Base-by-base conservation (phyloP, 2,113 vertebrate species). In the Macrotis lagotis region DNA sequence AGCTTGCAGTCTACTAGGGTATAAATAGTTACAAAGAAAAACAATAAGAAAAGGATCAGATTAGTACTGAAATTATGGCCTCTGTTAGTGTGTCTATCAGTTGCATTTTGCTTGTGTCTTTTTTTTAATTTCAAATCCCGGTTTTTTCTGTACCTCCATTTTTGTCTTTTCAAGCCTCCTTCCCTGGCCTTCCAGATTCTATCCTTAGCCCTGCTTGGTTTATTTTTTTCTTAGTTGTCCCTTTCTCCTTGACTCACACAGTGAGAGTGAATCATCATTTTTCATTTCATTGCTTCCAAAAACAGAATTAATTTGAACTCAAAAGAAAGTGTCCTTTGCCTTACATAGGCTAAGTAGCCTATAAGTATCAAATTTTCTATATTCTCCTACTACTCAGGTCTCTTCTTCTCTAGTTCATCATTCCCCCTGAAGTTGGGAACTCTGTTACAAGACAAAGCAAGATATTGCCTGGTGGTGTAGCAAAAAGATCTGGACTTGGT, bases 371-470 rank as follows among this genome's bases (percentile, higher is more conserved):
- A n/a, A 31, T 24, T 3, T 10, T 11, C 2, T 16, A 24, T 66
- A 74, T 74, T n/a, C 16, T 93, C 91, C 22, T 25, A n/a, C 11
- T 22, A 25, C 3, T 88, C n/a, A 50, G 52, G 44, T 92, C 44
- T 59, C 47, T 90, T 51, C 48, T 25, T 48, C 25, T 74, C 50
- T 37, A 16, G 49, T 89, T 48, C 37, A 22, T 50, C 91, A 90
- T 51, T 91, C 28, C 50, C 22, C 74, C 49, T 44, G 51, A 48
- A 51, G 22, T 74, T 94, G 89, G 51, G 66, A 48, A 51, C 48
- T 52, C 49, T 74, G 28, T 50, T 25, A 94, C 37, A 55, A 49
- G 8, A 92, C 50, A 51, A 50, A 26, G 48, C 88, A 88, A 96
- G 50, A 89, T 49, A 26, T 25, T 50, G 3, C 44, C 16, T 74